A percentile compares a stretch with the other conserved stretches of the same genome.
Conservation (phyloP, 2,888 invertebrate genomes). For the Sinohyriopsis cumingii region DNA sequence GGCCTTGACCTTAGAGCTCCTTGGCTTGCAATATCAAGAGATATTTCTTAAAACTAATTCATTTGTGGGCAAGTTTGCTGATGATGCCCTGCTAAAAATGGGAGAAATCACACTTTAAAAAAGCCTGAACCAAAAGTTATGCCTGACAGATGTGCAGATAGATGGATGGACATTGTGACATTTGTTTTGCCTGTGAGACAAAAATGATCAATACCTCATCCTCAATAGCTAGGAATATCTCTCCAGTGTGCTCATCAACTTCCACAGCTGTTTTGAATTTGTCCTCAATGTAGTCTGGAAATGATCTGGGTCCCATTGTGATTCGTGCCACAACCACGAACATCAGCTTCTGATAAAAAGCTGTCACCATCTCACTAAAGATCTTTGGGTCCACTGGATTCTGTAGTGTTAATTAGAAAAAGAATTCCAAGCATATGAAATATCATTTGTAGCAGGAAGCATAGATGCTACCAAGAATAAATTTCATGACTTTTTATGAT, state of each 20-base stretch:
- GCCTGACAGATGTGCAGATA: too few relatives aligned
- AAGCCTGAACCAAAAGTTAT: too few relatives aligned
- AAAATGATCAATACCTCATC: slow-evolving; percentile 32
- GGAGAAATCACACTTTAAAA: too few relatives aligned
- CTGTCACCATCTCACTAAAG: slow-evolving; percentile 54
- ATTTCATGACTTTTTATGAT: background rate
- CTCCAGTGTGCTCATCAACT: slow-evolving; percentile 45
- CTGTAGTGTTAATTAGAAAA: slow-evolving; percentile 24
- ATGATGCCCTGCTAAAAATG: too few relatives aligned
- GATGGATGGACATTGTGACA: too few relatives aligned
- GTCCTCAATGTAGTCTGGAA: slow-evolving; percentile 45
- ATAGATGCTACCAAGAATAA: background rate
- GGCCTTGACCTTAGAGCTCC: too few relatives aligned
- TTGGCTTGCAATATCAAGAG: too few relatives aligned
- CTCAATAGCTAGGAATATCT: slow-evolving; percentile 48
- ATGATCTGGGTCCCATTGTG: slow-evolving; percentile 47
- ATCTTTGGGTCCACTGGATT: slow-evolving; percentile 53
- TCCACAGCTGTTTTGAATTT: slow-evolving; percentile 55
- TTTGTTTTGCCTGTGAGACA: background rate
- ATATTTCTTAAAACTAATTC: too few relatives aligned
- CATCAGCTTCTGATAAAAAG: slow-evolving; percentile 51
- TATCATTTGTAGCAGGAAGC: background rate
- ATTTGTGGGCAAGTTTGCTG: too few relatives aligned
- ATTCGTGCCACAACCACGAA: slow-evolving; percentile 44
- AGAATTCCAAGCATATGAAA: background rate